Percentiles rank a stretch among this genome's conserved stretches.
Evolutionary conservation across 2,113 vertebrate species (phyloP).

Genomic region (Colossoma macropomum): DNA sequence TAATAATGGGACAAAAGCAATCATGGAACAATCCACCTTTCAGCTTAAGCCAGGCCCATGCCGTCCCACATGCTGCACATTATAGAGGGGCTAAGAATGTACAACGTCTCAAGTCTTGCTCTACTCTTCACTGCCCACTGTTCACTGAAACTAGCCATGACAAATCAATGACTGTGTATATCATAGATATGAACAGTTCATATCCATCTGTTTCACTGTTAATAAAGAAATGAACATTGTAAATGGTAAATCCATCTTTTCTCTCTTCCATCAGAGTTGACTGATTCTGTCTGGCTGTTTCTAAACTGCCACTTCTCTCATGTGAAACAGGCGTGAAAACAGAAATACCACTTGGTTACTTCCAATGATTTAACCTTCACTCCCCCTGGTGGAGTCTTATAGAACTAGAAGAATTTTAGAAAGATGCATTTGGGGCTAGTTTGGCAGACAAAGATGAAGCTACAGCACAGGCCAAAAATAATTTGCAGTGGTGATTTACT

Average conservation of each 20-base stretch:
- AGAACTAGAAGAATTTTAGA: not conserved
- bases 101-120: not conserved
- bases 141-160: not conserved
- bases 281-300: not conserved
- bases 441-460: not conserved
- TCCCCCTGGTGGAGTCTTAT: slow-evolving; percentile 12
- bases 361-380: not conserved
- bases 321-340: not conserved
- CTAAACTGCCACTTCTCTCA: not conserved
- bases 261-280: not conserved
- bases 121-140: not conserved
- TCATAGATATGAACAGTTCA: not conserved
- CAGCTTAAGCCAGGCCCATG: not conserved
- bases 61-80: not conserved
- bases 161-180: not conserved
- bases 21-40: slow-evolving; percentile 26
- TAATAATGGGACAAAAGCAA: not conserved
- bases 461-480: not conserved
- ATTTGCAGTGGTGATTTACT: not conserved
- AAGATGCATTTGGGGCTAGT: not conserved
- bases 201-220: not conserved
- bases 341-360: not conserved
- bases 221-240: not conserved
- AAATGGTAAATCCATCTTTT: not conserved
- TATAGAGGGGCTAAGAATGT: slow-evolving; percentile 1